A percentile compares a stretch with the other conserved stretches of the same genome.
Conservation (phyloP, 1,140 invertebrate genomes). For the Rhizoglyphus robini region DNA sequence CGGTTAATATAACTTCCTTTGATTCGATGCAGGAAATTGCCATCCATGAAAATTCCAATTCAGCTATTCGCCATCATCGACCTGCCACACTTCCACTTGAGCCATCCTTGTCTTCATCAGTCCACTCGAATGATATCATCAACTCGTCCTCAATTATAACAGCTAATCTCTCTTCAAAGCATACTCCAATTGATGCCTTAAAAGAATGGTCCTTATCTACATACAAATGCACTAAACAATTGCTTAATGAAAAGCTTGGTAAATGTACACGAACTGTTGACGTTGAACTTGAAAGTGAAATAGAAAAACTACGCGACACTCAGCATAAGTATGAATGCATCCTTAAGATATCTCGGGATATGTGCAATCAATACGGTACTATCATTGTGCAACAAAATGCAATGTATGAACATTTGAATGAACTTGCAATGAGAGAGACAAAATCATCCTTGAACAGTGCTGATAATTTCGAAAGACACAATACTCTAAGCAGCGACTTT, state of each 20-base stretch:
- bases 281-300: slow-evolving; percentile 76
- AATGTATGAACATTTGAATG: slow-evolving; percentile 21
- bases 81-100: slow-evolving; percentile 15
- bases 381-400: slow-evolving; percentile 18
- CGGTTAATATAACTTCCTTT: slow-evolving; percentile 9
- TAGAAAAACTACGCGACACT: slow-evolving; percentile 79
- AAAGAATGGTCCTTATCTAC: slow-evolving; percentile 94
- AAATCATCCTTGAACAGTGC: slow-evolving; percentile 4
- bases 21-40: slow-evolving; percentile 20
- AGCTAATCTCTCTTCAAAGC: neutral
- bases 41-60: slow-evolving; percentile 4
- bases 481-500: slow-evolving; percentile 55
- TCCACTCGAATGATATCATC: neutral
- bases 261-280: slow-evolving; percentile 65
- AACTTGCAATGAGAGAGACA: slow-evolving; percentile 18
- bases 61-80: slow-evolving; percentile 4
- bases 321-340: slow-evolving; percentile 82
- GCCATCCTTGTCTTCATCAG: neutral
- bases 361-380: slow-evolving; percentile 20
- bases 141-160: neutral
- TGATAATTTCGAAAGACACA: neutral
- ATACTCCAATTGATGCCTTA: slow-evolving; percentile 55
- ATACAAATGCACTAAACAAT: slow-evolving; percentile 88
- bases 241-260: slow-evolving; percentile 84
- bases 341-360: slow-evolving; percentile 57